Conservation (phyloP, 2,888 invertebrate genomes). For the Chymomyza fuscimana region DNA sequence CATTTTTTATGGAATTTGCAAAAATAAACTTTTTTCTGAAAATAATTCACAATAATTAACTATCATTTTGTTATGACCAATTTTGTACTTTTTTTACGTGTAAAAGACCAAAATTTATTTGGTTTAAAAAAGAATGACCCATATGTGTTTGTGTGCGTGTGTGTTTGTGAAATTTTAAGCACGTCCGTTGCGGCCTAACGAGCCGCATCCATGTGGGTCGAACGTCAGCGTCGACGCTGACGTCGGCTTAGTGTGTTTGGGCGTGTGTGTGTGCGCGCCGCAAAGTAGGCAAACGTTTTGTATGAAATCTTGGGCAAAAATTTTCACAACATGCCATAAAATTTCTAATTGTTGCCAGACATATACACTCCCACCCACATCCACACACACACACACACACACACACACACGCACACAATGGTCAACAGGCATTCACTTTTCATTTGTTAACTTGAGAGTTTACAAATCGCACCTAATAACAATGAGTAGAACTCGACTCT, state of each 20-base stretch:
- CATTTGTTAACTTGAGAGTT: slow-evolving; percentile 32
- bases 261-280: slow-evolving; percentile 8
- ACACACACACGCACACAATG: neutral
- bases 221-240: neutral
- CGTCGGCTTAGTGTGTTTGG: slow-evolving; percentile 12
- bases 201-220: slow-evolving; percentile 43
- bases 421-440: slow-evolving; percentile 37
- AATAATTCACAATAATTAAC: too few species aligned
- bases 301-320: slow-evolving; percentile 49
- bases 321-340: slow-evolving; percentile 24
- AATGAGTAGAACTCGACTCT: slow-evolving; percentile 43
- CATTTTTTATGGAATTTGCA: too few species aligned
- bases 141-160: slow-evolving; percentile 1
- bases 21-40: too few species aligned
- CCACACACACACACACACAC: slow-evolving; percentile 16
- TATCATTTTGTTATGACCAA: too few species aligned
- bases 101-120: too few species aligned
- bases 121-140: neutral
- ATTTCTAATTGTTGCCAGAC: slow-evolving; percentile 2
- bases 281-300: slow-evolving; percentile 63
- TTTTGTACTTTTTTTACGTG: too few species aligned
- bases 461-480: slow-evolving; percentile 73
- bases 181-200: slow-evolving; percentile 74
- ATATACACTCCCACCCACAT: neutral
- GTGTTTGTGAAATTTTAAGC: slow-evolving; percentile 67